Evolutionary conservation across 2,113 vertebrate species (phyloP), one percentile per base, ranked within the genome.

Genomic region (Melanerpes formicivorus): DNA sequence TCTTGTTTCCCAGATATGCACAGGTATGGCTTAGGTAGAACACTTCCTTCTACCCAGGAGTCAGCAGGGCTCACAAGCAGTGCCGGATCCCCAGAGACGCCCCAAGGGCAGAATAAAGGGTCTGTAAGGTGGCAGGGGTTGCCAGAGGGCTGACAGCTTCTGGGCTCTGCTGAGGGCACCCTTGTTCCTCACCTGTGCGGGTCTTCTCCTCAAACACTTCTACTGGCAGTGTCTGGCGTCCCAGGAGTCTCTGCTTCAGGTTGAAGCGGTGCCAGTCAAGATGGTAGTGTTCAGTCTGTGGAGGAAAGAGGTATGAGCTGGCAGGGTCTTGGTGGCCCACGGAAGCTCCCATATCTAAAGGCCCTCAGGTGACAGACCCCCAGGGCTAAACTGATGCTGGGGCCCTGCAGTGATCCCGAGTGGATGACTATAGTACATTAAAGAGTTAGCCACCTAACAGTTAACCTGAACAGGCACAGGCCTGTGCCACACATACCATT

Each of bases 181-280:
- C 3, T 48, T 1, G 0, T 19, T 69, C n/a, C 85, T 93, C 84
- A 98, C 98, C 98, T 44, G 96, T 64, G 16, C 93, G 74, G 1
- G 97, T 98, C 93, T 98, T 98, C 87, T 93, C 98, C 97, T 99
- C 99, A 97, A 99, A 99, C 77, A 98, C 98, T 73, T 98, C 97
- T 19, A 95, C 97, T 2, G 98, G 97, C 66, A 99, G 93, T 0
- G 97, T 48, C 8, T 7, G 93, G 67, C 87, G 92, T 55, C 98
- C 97, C 32, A 93, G 91, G 15, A 99, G 97, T 66, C 98, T 98
- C 44, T 98, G 98, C 94, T 98, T 99, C 93, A 99, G 96, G 96
- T 99, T 99, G 90, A 99, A 99, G 23, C 98, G 98, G 95, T 99
- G 99, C 99, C 99, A 99, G 93, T 99, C 99, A 1, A 99, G 98